These are phyloP conservation scores for Drosophila arawakana DNA, from an alignment of 1,140 invertebrate genomes.

Conservation along the genomic window DNA sequence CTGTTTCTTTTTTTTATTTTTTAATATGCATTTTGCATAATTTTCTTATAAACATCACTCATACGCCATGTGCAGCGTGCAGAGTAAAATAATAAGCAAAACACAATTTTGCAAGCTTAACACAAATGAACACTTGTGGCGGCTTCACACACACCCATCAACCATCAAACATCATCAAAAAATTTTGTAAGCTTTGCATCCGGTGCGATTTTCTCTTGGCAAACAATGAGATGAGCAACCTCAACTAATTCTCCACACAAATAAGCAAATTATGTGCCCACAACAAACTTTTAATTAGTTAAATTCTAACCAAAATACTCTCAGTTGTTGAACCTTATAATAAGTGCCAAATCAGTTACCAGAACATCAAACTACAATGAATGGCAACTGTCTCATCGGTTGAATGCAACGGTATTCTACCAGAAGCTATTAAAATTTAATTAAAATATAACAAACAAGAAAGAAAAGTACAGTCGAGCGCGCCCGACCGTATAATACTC, in stretches of 20 bases:
- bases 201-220: conserved; percentile 1
- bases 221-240: conserved; percentile 1
- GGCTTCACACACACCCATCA: background rate
- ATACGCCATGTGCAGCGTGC: conserved; percentile 72
- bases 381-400: background rate
- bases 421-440: conserved; percentile 67
- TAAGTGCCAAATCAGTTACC: background rate
- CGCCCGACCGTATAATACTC: too few relatives aligned
- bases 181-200: background rate
- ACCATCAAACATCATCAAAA: background rate
- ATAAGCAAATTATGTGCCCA: conserved; percentile 3
- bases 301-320: background rate
- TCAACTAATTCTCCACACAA: background rate
- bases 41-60: conserved; percentile 81
- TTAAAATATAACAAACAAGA: conserved; percentile 65
- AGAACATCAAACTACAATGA: background rate
- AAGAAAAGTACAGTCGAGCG: too few relatives aligned
- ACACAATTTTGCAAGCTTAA: conserved; percentile 79
- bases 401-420: conserved; percentile 35
- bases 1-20: conserved; percentile 27
- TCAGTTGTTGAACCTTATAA: conserved; percentile 4
- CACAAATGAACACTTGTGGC: conserved; percentile 72
- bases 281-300: conserved; percentile 54
- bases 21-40: conserved; percentile 79
- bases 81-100: conserved; percentile 66